Evolutionary conservation across 1,140 invertebrate genomes (phyloP).

Genomic region (Neodiprion virginianus): DNA sequence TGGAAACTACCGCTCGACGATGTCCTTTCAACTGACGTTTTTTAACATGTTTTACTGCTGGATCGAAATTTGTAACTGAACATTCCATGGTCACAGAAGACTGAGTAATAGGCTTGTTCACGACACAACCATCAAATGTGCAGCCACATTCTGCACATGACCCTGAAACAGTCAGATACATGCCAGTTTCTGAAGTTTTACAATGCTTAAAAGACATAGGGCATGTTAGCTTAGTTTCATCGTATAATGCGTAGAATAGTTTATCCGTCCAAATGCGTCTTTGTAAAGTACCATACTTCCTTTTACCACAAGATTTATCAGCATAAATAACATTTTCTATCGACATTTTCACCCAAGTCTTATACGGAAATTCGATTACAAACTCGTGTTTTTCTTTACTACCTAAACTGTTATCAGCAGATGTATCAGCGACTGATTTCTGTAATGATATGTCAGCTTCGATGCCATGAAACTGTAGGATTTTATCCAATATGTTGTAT

Average conservation of each 20-base stretch:
- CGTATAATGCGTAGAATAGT: background rate
- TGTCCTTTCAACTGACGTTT: constrained; percentile 9
- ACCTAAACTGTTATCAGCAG: background rate
- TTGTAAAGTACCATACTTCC: background rate
- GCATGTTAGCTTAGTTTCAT: background rate
- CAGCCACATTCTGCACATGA: constrained; percentile 6
- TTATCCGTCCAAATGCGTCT: background rate
- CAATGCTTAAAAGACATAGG: background rate
- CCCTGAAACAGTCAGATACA: background rate
- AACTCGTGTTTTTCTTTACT: background rate
- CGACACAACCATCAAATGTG: background rate
- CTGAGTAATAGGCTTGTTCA: background rate
- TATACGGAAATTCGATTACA: background rate
- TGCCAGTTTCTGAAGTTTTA: background rate
- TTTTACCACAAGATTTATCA: background rate
- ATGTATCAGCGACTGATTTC: background rate
- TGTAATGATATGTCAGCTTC: background rate
- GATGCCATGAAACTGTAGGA: background rate
- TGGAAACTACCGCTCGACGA: background rate
- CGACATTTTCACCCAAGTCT: background rate
- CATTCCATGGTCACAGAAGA: background rate
- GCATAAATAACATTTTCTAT: background rate
- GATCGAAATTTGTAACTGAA: background rate
- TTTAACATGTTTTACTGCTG: background rate
- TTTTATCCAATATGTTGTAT: background rate